Percentiles rank a stretch among this genome's conserved stretches.
phyloP scores from a whole-genome alignment of 2,797 vertebrate species.

The Pseudochirops cupreus region DNA sequence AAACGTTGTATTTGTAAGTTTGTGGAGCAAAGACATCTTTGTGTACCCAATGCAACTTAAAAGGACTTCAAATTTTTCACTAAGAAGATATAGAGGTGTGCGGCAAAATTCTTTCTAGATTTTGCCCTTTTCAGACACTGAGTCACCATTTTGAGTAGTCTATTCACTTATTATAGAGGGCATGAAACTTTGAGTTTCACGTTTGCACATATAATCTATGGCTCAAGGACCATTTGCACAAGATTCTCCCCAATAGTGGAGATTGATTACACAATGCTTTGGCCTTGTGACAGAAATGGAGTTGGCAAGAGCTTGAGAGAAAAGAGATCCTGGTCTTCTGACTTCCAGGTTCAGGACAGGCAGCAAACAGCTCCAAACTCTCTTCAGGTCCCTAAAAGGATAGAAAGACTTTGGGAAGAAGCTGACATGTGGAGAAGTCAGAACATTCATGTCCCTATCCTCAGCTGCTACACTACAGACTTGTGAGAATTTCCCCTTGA shows the following conservation, averaged over 20 bases:
- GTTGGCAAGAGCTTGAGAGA: neutral
- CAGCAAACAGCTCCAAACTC: neutral
- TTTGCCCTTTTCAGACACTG: neutral
- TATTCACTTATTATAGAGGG: neutral
- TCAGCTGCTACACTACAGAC: neutral
- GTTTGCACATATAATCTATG: neutral
- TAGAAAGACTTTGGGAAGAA: neutral
- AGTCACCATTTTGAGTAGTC: neutral
- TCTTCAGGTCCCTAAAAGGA: neutral
- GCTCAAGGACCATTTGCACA: neutral
- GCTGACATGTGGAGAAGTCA: neutral
- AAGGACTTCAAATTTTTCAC: neutral
- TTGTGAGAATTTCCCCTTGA: neutral
- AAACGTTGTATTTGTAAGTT: neutral
- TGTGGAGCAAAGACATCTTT: neutral
- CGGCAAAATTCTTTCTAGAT: neutral
- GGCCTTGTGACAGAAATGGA: neutral
- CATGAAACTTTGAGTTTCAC: neutral
- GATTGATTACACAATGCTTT: neutral
- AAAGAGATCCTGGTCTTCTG: neutral
- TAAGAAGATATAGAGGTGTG: neutral
- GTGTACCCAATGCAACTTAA: neutral
- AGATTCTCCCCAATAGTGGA: neutral
- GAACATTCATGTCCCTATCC: neutral
- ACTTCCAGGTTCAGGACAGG: neutral